A percentile compares a stretch with the other conserved stretches of the same genome.
phyloP scores from a whole-genome alignment of 1,140 invertebrate genomes.

The Agrypnia vestita region DNA sequence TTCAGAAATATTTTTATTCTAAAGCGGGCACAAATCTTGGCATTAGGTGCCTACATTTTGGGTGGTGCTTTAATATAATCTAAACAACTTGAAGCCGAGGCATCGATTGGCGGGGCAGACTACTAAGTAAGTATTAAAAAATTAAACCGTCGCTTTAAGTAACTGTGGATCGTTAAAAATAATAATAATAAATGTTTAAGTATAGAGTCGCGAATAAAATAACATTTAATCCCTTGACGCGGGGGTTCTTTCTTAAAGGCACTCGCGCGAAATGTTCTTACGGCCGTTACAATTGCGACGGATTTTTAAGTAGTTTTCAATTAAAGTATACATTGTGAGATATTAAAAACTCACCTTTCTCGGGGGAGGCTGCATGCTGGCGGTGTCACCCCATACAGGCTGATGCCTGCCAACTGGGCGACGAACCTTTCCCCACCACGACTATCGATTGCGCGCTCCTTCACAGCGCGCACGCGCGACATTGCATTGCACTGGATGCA shows the following conservation, averaged over 20 bases:
- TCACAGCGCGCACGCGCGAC: background rate
- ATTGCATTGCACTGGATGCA: conserved; percentile 7
- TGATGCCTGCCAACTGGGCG: conserved; percentile 17
- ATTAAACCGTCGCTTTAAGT: too few relatives aligned
- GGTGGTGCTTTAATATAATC: background rate
- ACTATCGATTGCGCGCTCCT: conserved; percentile 11
- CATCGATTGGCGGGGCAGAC: background rate
- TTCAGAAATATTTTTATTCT: background rate
- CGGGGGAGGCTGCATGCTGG: conserved; percentile 83
- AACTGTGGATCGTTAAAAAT: background rate
- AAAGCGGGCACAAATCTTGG: background rate
- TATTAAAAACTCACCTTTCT: conserved; percentile 77
- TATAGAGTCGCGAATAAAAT: background rate
- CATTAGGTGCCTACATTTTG: conserved; percentile 10
- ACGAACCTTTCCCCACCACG: conserved; percentile 11
- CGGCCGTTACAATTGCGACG: background rate
- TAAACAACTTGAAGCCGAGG: conserved; percentile 6
- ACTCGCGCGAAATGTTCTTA: background rate
- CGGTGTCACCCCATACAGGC: conserved; percentile 49
- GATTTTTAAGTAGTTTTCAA: background rate
- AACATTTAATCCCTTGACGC: too few relatives aligned
- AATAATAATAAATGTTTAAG: background rate
- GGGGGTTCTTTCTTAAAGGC: background rate
- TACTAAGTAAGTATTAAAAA: background rate
- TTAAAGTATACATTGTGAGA: background rate